These are phyloP conservation scores for Iguana delicatissima DNA, from an alignment of 2,797 vertebrate species.

Conservation along the genomic window DNA sequence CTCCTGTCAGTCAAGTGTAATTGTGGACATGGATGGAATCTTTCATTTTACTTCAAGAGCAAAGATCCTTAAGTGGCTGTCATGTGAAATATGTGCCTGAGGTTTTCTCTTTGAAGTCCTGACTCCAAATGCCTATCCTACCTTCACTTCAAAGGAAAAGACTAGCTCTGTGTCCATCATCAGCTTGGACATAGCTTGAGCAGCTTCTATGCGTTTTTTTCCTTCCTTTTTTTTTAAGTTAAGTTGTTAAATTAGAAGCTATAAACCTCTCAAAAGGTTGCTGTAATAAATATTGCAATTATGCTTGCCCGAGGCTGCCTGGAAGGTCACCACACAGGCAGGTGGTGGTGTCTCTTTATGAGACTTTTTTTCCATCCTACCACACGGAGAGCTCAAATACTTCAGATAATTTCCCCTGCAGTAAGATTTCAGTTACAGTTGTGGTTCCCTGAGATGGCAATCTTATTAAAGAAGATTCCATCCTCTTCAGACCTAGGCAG, in stretches of 20 bases:
- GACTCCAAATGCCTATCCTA: conserved; percentile 55
- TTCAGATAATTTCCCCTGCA: conserved; percentile 28
- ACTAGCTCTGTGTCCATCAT: conserved; percentile 53
- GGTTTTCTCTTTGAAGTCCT: conserved; percentile 73
- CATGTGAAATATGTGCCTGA: conserved; percentile 60
- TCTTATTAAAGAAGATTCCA: neutral
- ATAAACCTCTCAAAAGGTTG: conserved; percentile 70
- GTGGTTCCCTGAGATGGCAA: conserved; percentile 12
- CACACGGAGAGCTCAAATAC: conserved; percentile 45
- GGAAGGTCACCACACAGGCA: conserved; percentile 59
- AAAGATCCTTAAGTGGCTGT: conserved; percentile 56
- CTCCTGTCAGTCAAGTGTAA: conserved; percentile 32
- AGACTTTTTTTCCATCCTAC: conserved; percentile 33
- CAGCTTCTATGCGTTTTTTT: conserved; percentile 57
- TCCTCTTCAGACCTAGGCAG: neutral
- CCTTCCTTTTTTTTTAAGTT: conserved; percentile 24
- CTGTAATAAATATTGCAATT: conserved; percentile 57
- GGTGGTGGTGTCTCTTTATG: conserved; percentile 50
- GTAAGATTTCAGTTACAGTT: neutral
- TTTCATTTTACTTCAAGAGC: conserved; percentile 60
- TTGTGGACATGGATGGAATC: conserved; percentile 40
- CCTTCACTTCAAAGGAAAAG: conserved; percentile 69
- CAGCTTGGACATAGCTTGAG: conserved; percentile 64
- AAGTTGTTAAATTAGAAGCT: conserved; percentile 69
- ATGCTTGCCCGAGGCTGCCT: conserved; percentile 62